phyloP scores from a whole-genome alignment of 2,888 invertebrate genomes.

The Drymonia ruficornis region DNA sequence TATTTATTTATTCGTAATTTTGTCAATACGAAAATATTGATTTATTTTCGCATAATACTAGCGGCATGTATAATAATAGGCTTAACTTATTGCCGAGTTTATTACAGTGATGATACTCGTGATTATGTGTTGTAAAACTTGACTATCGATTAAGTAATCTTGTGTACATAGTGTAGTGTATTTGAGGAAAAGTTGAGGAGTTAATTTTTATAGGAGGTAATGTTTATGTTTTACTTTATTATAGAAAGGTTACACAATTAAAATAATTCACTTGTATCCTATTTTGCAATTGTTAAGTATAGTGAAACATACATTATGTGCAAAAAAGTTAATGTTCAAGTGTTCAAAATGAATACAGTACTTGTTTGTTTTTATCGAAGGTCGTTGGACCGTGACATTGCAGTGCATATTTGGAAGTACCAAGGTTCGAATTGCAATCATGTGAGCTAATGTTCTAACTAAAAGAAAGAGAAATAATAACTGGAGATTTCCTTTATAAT shows the following conservation, averaged over 20 bases:
- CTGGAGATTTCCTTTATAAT: neutral
- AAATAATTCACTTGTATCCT: neutral
- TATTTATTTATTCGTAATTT: conserved; percentile 27
- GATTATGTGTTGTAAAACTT: conserved; percentile 50
- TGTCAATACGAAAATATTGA: conserved; percentile 52
- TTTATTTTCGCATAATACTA: conserved; percentile 40
- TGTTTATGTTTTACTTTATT: conserved; percentile 24
- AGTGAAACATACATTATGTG: no score
- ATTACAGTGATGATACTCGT: conserved; percentile 41
- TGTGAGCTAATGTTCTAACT: conserved; percentile 2
- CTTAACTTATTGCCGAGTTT: conserved; percentile 26
- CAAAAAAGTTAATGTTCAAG: no score
- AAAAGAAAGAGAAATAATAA: neutral
- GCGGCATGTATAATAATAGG: conserved; percentile 22
- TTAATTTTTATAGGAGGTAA: conserved; percentile 35
- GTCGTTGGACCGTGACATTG: conserved; percentile 14
- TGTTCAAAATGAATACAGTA: neutral
- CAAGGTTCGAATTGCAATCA: conserved; percentile 2
- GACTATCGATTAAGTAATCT: conserved; percentile 36
- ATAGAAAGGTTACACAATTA: neutral
- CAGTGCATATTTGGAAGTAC: conserved; percentile 8
- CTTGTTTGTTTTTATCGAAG: conserved; percentile 8
- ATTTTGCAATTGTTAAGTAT: no score
- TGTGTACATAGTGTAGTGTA: conserved; percentile 28
- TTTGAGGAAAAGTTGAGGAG: conserved; percentile 25